Evolutionary conservation across 2,113 vertebrate species (phyloP), one percentile per base, ranked within the genome.

Genomic region (Sprattus sprattus): DNA sequence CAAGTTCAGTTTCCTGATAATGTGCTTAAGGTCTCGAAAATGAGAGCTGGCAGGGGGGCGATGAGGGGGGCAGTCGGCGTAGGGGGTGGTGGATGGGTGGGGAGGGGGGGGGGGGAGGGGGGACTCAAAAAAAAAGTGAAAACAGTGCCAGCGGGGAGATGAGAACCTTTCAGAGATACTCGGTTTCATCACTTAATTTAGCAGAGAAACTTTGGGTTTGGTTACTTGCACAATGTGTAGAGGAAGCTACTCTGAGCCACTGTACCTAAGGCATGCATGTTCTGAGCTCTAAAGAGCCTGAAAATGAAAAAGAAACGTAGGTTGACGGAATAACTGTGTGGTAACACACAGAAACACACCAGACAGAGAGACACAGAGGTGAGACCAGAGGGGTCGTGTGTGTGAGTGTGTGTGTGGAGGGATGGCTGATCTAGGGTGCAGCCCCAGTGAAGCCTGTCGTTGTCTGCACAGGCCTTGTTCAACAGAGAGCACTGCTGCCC

Each of bases 1-100:
- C 81, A 44, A 84, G 75, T 47, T 84, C 85, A 81, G 57, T 89
- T 81, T 90, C 86, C 89, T 22, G 87, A 87, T 84, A 45, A 82
- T 75, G 84, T 81, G 44, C 0, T 18, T 64, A 83, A 49, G 50
- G 25, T 49, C 64, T 57, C 67, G 67, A 25, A 84, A 84, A 75
- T 64, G 60, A 82, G 81, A 45, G 49, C 22, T 82, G 78, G 47
- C 83, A 78, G 57, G 60, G 57, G 64, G 64, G 64, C 64, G 1
- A 71, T 71, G 64, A 71, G 64, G n/a, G 28, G 64, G 64, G 64
- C 64, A 20, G 22, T 64, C 20, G 6, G 64, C 7, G 25, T 8
- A 11, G 64, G 64, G 67, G 25, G 67, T 8, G 25, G 15, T 32
- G 67, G 28, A 8, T 28, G 25, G 28, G 67, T 28, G 8, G 67